Evolutionary conservation across 2,888 invertebrate species (phyloP).

Genomic region (Volucella bombylans): DNA sequence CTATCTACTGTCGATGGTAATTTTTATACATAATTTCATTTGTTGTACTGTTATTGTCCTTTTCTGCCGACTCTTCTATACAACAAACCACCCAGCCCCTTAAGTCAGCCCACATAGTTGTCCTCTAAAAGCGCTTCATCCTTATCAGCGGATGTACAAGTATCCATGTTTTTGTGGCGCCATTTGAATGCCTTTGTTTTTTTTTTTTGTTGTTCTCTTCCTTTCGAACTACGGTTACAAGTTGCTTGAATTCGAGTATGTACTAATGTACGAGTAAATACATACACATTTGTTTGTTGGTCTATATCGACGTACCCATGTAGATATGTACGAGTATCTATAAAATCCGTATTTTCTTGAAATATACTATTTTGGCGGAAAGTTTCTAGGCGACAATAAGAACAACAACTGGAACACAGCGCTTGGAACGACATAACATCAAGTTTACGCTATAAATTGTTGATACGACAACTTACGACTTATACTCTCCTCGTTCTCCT

Average conservation of each 20-base stretch:
- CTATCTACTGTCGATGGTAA: slow-evolving; percentile 59
- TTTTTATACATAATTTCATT: slow-evolving; percentile 72
- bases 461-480: slow-evolving; percentile 74
- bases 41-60: slow-evolving; percentile 67
- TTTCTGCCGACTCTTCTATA: slow-evolving; percentile 42
- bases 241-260: no score
- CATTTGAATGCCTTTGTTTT: slow-evolving; percentile 56
- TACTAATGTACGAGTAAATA: slow-evolving; percentile 65
- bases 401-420: slow-evolving; percentile 45
- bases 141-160: slow-evolving; percentile 70
- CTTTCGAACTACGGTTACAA: slow-evolving; percentile 52
- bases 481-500: slow-evolving; percentile 33
- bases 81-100: background rate
- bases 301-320: background rate
- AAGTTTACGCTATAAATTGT: slow-evolving; percentile 73
- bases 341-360: slow-evolving; percentile 34
- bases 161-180: slow-evolving; percentile 73
- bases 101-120: background rate
- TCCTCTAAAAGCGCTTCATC: slow-evolving; percentile 36
- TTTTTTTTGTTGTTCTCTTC: slow-evolving; percentile 60
- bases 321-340: slow-evolving; percentile 4
- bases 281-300: slow-evolving; percentile 39
- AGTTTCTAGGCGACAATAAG: slow-evolving; percentile 68
- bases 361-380: slow-evolving; percentile 72
- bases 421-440: slow-evolving; percentile 52